These are phyloP conservation scores for Magallana angulata DNA, from an alignment of 1,140 invertebrate genomes.

Conservation along the genomic window DNA sequence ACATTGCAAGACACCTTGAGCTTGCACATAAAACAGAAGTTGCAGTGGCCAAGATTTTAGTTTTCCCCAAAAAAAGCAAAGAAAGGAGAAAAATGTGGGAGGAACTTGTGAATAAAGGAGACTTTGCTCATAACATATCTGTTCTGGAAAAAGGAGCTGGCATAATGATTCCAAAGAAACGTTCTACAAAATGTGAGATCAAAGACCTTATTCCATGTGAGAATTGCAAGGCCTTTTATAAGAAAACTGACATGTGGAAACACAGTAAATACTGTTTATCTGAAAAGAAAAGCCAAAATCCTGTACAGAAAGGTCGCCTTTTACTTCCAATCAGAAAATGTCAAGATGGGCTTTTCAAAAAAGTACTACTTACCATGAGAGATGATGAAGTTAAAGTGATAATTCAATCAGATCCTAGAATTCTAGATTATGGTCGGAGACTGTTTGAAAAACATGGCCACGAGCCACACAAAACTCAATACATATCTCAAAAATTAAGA, in stretches of 20 bases:
- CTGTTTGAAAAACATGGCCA: constrained; percentile 31
- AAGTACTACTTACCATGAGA: constrained; percentile 18
- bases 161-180: constrained; percentile 23
- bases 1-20: constrained; percentile 43
- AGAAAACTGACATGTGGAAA: neutral
- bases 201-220: neutral
- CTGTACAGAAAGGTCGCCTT: neutral
- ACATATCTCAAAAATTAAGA: constrained; percentile 33
- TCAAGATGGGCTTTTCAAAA: constrained; percentile 18
- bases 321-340: constrained; percentile 33
- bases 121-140: constrained; percentile 16
- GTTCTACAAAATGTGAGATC: neutral
- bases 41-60: too few species aligned
- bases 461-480: constrained; percentile 33
- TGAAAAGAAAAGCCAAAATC: neutral
- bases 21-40: neutral
- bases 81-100: constrained; percentile 23
- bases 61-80: constrained; percentile 15
- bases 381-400: constrained; percentile 8
- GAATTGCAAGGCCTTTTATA: constrained; percentile 10
- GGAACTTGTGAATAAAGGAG: constrained; percentile 36
- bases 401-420: constrained; percentile 7
- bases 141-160: constrained; percentile 23
- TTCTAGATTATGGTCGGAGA: neutral
- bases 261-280: constrained; percentile 20